A percentile compares a stretch with the other conserved stretches of the same genome.
phyloP scores from a whole-genome alignment of 1,140 invertebrate genomes.

The Chrysoperla carnea region DNA sequence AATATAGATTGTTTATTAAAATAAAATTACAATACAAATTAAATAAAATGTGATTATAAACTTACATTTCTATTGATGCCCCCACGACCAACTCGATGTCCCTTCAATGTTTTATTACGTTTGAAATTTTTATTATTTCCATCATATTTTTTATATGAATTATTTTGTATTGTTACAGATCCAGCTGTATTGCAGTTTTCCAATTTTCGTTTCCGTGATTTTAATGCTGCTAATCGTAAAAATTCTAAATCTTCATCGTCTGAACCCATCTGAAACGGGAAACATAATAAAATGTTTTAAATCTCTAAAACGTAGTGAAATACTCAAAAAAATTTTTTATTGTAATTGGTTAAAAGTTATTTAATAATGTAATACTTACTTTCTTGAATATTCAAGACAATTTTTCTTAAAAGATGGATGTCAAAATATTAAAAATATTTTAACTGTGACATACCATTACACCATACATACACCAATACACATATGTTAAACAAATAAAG shows the following conservation, averaged over 20 bases:
- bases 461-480: too few relatives aligned
- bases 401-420: too few relatives aligned
- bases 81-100: not conserved
- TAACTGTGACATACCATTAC: too few relatives aligned
- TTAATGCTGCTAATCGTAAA: constrained; percentile 18
- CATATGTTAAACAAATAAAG: too few relatives aligned
- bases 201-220: constrained; percentile 14
- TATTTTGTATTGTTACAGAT: not conserved
- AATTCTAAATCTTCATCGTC: constrained; percentile 21
- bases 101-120: not conserved
- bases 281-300: not conserved
- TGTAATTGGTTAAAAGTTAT: too few relatives aligned
- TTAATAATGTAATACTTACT: too few relatives aligned
- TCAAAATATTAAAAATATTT: too few relatives aligned
- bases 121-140: constrained; percentile 2
- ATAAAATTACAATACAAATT: not conserved
- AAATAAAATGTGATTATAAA: not conserved
- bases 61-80: not conserved
- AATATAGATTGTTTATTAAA: too few relatives aligned
- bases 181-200: not conserved
- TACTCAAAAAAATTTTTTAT: too few relatives aligned
- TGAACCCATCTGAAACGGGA: not conserved
- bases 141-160: not conserved
- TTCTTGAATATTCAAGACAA: too few relatives aligned
- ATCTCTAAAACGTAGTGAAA: too few relatives aligned